Evolutionary conservation across 2,888 invertebrate species (phyloP), one percentile per base, ranked within the genome.

Genomic region (Meta bourneti): DNA sequence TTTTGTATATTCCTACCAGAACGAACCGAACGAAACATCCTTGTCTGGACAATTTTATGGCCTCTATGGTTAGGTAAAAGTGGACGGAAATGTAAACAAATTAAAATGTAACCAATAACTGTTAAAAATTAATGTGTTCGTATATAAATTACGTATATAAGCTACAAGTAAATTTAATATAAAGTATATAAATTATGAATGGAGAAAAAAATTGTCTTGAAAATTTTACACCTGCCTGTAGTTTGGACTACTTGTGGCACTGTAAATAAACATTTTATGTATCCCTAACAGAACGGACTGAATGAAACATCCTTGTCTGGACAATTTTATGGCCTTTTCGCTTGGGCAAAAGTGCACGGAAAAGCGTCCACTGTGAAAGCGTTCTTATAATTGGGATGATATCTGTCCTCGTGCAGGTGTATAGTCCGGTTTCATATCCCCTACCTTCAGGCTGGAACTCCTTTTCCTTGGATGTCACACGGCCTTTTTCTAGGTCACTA

Each of bases 401-500:
- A 69, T 48, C 69, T 61, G 84, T 74, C 75, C 74, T 74, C 81
- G 48, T 79, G 74, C 80, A 74, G 72, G 48, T 54, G 69, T n/a
- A 49, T 81, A 80, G 80, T 89, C 89, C 89, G 89, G 82, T 77
- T 75, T 82, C 81, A 54, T 51, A n/a, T 61, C 69, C 69, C 70
- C 48, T 54, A 34, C 54, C 74, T 79, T 54, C 51, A 16, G 80
- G 34, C 54, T 51, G 82, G 77, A 89, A 78, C 89, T 89, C 82
- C 88, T 52, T 81, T 89, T 81, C 81, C 77, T 82, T 75, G 77
- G 82, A 82, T 82, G 70, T 77, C 75, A 69, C 77, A 77, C 77
- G 49, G 61, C 69, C 78, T 78, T 34, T 77, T 89, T 81, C 82
- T 89, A 89, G 89, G 89, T 89, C 82, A 89, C 89, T 89, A 89